Percentiles rank a stretch among this genome's conserved stretches.
Evolutionary conservation across 2,113 vertebrate genomes (phyloP).

Genomic region (Progne subis): DNA sequence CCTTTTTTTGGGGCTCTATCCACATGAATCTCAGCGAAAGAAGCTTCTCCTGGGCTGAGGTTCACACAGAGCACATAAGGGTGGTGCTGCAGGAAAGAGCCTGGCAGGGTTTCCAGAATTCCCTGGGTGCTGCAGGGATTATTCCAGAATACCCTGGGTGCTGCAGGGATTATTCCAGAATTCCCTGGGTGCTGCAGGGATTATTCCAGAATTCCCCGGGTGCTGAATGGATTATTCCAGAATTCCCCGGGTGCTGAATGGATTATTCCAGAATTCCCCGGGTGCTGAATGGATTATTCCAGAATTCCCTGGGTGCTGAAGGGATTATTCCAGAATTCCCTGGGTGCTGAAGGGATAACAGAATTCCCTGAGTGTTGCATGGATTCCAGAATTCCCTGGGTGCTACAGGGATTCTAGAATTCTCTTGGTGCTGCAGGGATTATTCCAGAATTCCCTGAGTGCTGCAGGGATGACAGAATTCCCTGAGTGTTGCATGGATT

Average conservation of each 20-base stretch:
- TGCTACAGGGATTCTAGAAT: too few species aligned
- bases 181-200: background rate
- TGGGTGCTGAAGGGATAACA: background rate
- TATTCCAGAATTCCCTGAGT: background rate
- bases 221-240: background rate
- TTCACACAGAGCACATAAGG: background rate
- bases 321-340: too few species aligned
- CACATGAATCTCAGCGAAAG: background rate
- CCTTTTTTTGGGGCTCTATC: background rate
- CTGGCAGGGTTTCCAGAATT: background rate
- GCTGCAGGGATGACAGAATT: too few species aligned
- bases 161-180: background rate
- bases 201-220: background rate
- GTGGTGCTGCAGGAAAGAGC: background rate
- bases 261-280: background rate
- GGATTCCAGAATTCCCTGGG: background rate
- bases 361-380: background rate
- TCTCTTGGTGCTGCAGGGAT: background rate
- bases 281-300: background rate
- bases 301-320: background rate
- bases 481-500: background rate
- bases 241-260: background rate
- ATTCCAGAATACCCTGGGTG: background rate
- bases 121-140: background rate
- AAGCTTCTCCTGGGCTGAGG: background rate